Percentiles rank a stretch among this genome's conserved stretches.
Conservation (phyloP, 2,888 invertebrate genomes). For the Rapana venosa region DNA sequence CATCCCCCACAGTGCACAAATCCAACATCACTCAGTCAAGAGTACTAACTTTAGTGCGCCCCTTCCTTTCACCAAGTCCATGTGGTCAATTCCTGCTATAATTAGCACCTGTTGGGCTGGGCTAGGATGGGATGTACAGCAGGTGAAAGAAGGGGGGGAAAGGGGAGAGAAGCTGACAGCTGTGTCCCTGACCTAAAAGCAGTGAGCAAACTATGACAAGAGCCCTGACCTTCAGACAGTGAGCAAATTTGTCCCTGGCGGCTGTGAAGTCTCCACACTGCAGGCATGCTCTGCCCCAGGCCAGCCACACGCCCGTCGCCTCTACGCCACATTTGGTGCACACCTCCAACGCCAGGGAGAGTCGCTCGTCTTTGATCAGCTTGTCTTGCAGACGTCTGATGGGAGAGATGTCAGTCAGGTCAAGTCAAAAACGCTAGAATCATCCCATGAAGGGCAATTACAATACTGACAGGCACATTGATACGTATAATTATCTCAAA, state of each 20-base stretch:
- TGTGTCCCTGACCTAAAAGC: neutral
- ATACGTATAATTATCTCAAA: no score
- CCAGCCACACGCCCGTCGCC: constrained; percentile 87
- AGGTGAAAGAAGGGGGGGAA: no score
- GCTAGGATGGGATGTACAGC: no score
- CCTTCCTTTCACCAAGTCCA: no score
- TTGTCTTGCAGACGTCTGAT: constrained; percentile 86
- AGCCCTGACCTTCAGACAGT: constrained; percentile 79
- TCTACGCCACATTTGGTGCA: constrained; percentile 92
- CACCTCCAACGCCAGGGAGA: constrained; percentile 86
- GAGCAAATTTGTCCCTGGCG: constrained; percentile 87
- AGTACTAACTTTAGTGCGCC: neutral
- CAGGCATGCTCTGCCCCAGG: constrained; percentile 88
- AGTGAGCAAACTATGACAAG: neutral
- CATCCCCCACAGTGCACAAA: neutral
- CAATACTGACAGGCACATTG: no score
- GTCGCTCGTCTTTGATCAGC: constrained; percentile 89
- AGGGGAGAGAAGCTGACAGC: no score
- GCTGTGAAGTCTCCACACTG: constrained; percentile 84
- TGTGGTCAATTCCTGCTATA: no score
- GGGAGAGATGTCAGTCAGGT: no score
- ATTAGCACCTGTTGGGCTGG: no score
- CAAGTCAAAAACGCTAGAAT: no score
- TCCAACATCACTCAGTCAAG: neutral
- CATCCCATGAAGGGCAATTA: no score